Evolutionary conservation across 2,888 invertebrate species (phyloP), one percentile per base, ranked within the genome.

Genomic region (Lasioglossum lativentre): DNA sequence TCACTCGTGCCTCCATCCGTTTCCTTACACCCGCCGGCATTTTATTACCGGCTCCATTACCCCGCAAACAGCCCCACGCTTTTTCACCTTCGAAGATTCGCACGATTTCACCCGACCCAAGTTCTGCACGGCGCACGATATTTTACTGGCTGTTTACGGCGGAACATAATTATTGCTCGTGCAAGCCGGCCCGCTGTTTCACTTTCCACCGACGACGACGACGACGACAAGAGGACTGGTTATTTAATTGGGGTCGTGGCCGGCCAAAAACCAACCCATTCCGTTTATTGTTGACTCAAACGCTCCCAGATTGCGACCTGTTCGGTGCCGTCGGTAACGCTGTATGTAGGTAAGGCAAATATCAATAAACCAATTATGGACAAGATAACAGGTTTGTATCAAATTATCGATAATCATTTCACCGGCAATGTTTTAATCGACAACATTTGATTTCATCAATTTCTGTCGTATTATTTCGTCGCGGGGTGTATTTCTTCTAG

Each of bases 41-140:
- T 92, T 92, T 92, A 92, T 92, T 91, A 90, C 90, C 83, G 78
- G 81, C 82, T 89, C 91, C 90, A 91, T 92, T 92, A 92, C 89
- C 86, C 78, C 81, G 77, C 83, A 76, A 82, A 78, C 88, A 85
- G 59, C 89, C 83, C 80, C 81, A 34, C 47, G 77, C 47, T 82
- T 81, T 45, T 80, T 75, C 75, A 83, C 81, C 84, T 75, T 82
- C 45, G 71, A 76, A 80, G 72, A 84, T 78, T 85, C 79, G 79
- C 87, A 75, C 81, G 80, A 89, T 73, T 82, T 66, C 82, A 73
- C 56, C 66, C 45, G 47, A 40, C 52, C 68, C 70, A 66, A 63
- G 81, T 71, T 86, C 87, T 14, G n/a, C 27, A 16, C 59, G 27
- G 19, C 81, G 72, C 86, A 75, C 82, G 80, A 89, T 88, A 89